Evolutionary conservation across 2,888 invertebrate genomes (phyloP), one percentile per base, ranked within the genome.

Genomic region (Gisinianus flammeolus): DNA sequence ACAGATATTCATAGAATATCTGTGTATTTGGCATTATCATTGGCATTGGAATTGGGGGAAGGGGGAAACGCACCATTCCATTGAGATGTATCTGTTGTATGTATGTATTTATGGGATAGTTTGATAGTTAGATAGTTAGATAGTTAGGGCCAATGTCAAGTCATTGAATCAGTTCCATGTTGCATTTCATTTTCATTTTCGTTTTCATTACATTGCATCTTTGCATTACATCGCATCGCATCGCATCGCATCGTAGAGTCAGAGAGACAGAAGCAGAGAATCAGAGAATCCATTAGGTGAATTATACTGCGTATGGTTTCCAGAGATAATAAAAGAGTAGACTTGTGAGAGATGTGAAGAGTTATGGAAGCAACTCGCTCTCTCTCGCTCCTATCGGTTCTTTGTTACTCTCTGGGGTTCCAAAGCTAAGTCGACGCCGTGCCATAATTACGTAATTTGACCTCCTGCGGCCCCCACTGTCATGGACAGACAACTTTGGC

Each of bases 391-490:
- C 44, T 74, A 73, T 78, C 75, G 74, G 69, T 74, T 69, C 56
- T 72, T 58, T 72, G 72, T 58, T 72, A 72, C 78, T 78, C 72
- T 76, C 58, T 66, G 64, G 78, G 78, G 78, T 78, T 67, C 67
- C 33, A 44, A 72, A n/a, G 66, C 64, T 64, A 66, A 78, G 56
- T 64, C 78, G 69, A 76, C 77, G 75, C 78, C 80, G 78, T 74
- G 76, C 69, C 78, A 76, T 80, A 78, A 80, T 80, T 80, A 76
- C 78, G 74, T 80, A 78, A 80, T 78, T 78, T 80, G 78, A 80
- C 78, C 80, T 80, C 80, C 78, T 75, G 80, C 58, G 73, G 80
- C 72, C 72, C 19, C n/a, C 66, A 68, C 76, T 78, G 80, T 80
- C 80, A 80, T 58, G 74, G 62, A 68, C 78, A 80, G 80, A 80